Percentiles rank a stretch among this genome's conserved stretches.
These are phyloP conservation scores for Eulacestoma nigropectus DNA, from an alignment of 2,113 vertebrate species.

Conservation along the genomic window DNA sequence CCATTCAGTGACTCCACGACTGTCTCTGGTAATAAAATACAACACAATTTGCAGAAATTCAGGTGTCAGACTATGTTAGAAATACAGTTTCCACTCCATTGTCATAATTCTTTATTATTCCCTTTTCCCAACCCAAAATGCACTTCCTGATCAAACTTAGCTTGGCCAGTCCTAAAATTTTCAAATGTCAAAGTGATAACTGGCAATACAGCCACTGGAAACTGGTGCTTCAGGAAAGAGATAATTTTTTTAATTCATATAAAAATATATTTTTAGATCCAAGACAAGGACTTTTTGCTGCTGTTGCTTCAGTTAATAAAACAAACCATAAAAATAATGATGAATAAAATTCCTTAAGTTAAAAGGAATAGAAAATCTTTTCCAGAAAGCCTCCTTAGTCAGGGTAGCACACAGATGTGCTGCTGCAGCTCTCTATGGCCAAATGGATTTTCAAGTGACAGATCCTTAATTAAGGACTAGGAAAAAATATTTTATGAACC, in stretches of 20 bases:
- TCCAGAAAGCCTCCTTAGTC: neutral
- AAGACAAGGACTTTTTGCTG: neutral
- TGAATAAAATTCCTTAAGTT: neutral
- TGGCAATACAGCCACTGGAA: neutral
- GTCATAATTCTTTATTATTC: neutral
- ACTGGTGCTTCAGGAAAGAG: neutral
- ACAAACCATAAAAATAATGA: neutral
- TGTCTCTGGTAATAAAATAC: neutral
- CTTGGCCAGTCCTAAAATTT: neutral
- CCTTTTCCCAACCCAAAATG: neutral
- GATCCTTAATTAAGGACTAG: neutral
- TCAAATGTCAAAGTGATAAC: neutral
- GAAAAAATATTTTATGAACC: neutral
- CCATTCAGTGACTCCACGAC: neutral
- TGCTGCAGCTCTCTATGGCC: neutral
- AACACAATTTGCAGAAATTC: neutral
- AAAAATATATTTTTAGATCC: neutral
- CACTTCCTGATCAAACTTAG: neutral
- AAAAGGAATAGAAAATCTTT: neutral
- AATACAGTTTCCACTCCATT: neutral
- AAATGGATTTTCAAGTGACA: neutral
- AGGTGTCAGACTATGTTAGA: neutral
- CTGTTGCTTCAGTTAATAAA: neutral
- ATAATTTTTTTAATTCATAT: fast-evolving
- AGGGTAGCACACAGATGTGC: neutral